phyloP scores from a whole-genome alignment of 2,888 invertebrate species.

The Platynereis dumerilii region DNA sequence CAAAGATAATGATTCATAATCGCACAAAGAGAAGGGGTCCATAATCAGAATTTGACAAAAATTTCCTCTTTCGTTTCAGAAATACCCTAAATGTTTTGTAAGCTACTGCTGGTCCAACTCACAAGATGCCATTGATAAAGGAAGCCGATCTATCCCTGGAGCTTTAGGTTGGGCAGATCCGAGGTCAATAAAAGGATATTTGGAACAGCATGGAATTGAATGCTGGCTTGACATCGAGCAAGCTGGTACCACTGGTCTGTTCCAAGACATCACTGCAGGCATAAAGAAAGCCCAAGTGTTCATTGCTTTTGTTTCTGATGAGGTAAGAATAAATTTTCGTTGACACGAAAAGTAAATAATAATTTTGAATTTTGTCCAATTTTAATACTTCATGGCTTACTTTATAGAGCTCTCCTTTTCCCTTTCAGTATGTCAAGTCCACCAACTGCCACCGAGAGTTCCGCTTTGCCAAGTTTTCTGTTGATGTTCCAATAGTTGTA shows the following conservation, averaged over 20 bases:
- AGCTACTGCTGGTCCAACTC: slow-evolving; percentile 62
- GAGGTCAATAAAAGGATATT: slow-evolving; percentile 48
- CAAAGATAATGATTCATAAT: too few species aligned
- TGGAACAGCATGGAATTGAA: slow-evolving; percentile 49
- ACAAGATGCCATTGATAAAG: slow-evolving; percentile 46
- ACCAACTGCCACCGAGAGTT: slow-evolving; percentile 54
- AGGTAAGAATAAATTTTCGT: slow-evolving; percentile 27
- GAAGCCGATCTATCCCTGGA: slow-evolving; percentile 34
- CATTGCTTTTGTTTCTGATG: slow-evolving; percentile 58
- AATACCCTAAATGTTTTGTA: slow-evolving; percentile 45
- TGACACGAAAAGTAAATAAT: too few species aligned
- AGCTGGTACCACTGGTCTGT: slow-evolving; percentile 47
- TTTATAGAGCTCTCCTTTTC: too few species aligned
- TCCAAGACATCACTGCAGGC: slow-evolving; percentile 59
- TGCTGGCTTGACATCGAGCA: slow-evolving; percentile 61
- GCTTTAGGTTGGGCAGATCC: slow-evolving; percentile 58
- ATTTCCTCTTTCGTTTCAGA: too few species aligned
- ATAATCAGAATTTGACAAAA: too few species aligned
- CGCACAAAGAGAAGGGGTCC: too few species aligned
- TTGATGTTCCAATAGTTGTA: slow-evolving; percentile 34
- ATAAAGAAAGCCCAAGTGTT: slow-evolving; percentile 52
- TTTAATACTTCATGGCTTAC: not conserved
- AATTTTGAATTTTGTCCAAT: not conserved
- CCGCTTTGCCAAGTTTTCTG: slow-evolving; percentile 29
- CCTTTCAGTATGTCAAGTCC: slow-evolving; percentile 52